Conservation (phyloP, 2,888 invertebrate genomes). For the Drosophila leonis region DNA sequence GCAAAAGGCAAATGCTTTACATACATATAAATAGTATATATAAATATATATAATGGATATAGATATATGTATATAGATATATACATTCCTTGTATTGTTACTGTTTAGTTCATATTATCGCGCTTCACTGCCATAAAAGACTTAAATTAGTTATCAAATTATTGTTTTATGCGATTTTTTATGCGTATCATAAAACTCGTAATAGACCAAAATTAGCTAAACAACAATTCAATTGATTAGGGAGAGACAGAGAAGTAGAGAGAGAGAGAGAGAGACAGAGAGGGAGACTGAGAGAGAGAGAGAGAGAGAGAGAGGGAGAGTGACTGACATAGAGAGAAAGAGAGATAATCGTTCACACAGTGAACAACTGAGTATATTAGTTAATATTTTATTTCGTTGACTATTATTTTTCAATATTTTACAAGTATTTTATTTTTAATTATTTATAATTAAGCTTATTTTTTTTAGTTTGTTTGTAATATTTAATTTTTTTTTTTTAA, state of each 20-base stretch:
- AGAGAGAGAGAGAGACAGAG: background rate
- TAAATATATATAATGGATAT: background rate
- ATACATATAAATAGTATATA: background rate
- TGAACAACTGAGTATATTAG: background rate
- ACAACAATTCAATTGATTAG: conserved; percentile 10
- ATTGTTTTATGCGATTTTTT: conserved; percentile 19
- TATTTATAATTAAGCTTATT: too few relatives aligned
- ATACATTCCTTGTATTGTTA: background rate
- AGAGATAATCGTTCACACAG: background rate
- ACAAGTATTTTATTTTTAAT: too few relatives aligned
- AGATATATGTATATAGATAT: background rate
- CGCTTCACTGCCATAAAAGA: conserved; percentile 5
- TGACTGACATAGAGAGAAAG: background rate
- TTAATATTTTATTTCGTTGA: background rate
- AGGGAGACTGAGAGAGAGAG: background rate
- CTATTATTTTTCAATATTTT: background rate
- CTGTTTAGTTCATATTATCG: conserved; percentile 3
- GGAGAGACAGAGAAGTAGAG: background rate
- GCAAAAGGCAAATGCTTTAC: background rate
- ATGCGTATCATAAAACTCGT: background rate
- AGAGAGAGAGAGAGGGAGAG: background rate
- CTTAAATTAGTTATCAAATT: conserved; percentile 29
- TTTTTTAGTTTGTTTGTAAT: too few relatives aligned
- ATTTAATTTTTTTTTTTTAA: too few relatives aligned
- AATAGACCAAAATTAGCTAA: conserved; percentile 11